phyloP scores from a whole-genome alignment of 2,113 vertebrate genomes.

The Bubo blakistoni region DNA sequence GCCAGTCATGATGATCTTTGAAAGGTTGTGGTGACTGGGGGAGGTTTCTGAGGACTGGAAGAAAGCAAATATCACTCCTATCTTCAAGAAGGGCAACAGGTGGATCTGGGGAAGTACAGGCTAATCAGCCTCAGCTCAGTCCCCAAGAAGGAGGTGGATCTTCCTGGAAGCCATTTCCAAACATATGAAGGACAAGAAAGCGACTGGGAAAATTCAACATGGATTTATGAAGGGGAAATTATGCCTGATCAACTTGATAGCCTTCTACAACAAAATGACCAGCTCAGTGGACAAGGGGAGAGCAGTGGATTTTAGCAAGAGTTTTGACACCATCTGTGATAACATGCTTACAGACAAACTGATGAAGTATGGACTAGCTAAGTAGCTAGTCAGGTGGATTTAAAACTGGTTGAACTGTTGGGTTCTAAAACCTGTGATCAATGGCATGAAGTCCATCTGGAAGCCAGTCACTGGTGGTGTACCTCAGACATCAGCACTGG shows the following conservation, averaged over 20 bases:
- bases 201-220: accelerated
- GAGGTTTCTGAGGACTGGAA: background rate
- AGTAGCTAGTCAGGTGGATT: background rate
- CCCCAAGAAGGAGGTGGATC: background rate
- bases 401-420: background rate
- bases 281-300: background rate
- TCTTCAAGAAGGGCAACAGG: background rate
- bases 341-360: background rate
- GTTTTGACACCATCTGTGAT: background rate
- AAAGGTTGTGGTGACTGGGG: background rate
- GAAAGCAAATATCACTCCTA: background rate
- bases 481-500: background rate
- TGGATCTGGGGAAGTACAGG: background rate
- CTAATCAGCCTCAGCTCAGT: background rate
- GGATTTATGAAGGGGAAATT: background rate
- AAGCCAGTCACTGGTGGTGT: background rate
- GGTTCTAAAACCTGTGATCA: background rate
- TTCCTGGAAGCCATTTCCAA: background rate
- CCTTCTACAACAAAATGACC: background rate
- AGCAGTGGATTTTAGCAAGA: background rate
- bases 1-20: background rate
- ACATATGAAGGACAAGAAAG: background rate
- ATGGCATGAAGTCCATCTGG: background rate
- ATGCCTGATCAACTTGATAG: background rate
- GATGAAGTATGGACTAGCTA: background rate